Evolutionary conservation across 2,888 invertebrate genomes (phyloP).

Genomic region (Rambutsinella grinnellia): DNA sequence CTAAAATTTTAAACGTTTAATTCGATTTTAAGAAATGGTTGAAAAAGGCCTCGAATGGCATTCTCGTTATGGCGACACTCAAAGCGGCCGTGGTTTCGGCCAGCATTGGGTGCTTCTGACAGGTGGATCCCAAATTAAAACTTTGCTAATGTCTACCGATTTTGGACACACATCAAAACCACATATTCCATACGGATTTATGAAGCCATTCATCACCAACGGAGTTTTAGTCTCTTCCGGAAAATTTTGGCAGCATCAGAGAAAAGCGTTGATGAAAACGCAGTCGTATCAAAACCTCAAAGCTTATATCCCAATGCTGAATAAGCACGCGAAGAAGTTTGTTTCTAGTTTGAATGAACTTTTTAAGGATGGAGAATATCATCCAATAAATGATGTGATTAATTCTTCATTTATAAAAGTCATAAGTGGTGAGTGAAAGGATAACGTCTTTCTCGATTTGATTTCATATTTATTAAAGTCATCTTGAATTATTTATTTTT

Average conservation of each 20-base stretch:
- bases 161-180: not conserved
- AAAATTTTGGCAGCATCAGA: constrained; percentile 24
- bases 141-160: not conserved
- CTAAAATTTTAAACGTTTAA: not conserved
- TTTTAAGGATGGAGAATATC: constrained; percentile 12
- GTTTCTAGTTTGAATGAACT: not conserved
- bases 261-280: constrained; percentile 1
- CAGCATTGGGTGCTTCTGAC: not conserved
- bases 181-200: not conserved
- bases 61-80: not conserved
- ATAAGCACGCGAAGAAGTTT: not conserved
- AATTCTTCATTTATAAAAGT: not conserved
- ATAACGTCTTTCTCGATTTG: not conserved
- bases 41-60: not conserved
- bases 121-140: not conserved
- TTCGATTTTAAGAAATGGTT: not conserved
- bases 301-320: constrained; percentile 7
- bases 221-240: constrained; percentile 18
- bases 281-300: not conserved
- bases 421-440: not conserved
- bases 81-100: no score
- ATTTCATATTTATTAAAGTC: not conserved
- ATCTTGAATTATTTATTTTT: no score
- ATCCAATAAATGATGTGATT: constrained; percentile 13
- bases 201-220: constrained; percentile 24